These are phyloP conservation scores for Stercorarius parasiticus DNA, from an alignment of 2,113 vertebrate genomes.

Conservation along the genomic window DNA sequence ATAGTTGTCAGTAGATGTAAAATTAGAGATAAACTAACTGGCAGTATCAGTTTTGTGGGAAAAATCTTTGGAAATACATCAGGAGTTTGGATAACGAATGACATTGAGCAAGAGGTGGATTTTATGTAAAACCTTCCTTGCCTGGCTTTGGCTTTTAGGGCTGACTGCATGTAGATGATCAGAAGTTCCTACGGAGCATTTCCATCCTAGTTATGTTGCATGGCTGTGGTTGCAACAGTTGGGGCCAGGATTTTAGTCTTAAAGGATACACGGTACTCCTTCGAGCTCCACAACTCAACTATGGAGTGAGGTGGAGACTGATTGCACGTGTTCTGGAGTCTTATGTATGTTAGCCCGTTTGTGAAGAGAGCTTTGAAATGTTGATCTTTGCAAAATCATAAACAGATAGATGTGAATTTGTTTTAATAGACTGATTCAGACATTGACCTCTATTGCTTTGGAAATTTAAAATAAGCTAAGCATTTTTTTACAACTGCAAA, in stretches of 20 bases:
- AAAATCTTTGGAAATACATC: neutral
- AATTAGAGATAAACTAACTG: neutral
- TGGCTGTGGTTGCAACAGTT: neutral
- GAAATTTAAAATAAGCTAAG: neutral
- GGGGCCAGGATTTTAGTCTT: neutral
- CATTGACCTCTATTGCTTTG: slow-evolving; percentile 13
- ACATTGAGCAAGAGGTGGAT: neutral
- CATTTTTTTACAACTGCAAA: neutral
- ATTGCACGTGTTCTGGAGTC: neutral
- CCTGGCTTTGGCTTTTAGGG: neutral
- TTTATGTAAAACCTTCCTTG: neutral
- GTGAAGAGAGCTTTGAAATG: neutral
- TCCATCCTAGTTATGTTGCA: neutral
- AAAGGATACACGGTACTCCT: fast-evolving
- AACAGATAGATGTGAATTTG: neutral
- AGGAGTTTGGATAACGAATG: neutral
- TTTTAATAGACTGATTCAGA: neutral
- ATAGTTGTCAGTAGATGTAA: neutral
- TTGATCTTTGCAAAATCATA: neutral
- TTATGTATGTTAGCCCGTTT: neutral
- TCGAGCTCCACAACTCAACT: neutral
- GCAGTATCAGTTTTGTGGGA: neutral
- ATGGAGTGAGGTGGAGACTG: neutral
- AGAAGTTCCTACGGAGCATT: fast-evolving
- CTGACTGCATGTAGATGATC: fast-evolving